These are phyloP conservation scores for Melanotaenia boesemani DNA, from an alignment of 2,797 vertebrate genomes.

Conservation along the genomic window DNA sequence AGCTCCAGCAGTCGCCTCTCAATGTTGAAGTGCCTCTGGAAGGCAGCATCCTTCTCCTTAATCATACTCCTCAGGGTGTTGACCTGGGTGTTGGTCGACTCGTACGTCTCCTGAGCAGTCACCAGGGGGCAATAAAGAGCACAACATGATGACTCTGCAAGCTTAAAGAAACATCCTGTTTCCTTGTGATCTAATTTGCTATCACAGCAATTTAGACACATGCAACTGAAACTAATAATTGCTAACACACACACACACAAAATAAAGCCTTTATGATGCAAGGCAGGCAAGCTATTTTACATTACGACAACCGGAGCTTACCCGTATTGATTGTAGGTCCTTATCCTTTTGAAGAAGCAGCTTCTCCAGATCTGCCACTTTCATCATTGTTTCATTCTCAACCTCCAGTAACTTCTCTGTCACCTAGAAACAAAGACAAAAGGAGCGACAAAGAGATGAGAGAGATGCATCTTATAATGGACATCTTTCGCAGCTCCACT, in stretches of 20 bases:
- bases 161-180: constrained; percentile 68
- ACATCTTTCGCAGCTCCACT: constrained; percentile 55
- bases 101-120: constrained; percentile 90
- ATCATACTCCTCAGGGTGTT: constrained; percentile 93
- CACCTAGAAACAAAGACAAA: constrained; percentile 80
- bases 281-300: constrained; percentile 11
- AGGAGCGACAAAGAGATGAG: constrained; percentile 35
- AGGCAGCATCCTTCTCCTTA: constrained; percentile 95
- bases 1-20: constrained; percentile 85
- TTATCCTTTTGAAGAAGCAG: constrained; percentile 94
- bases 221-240: constrained; percentile 54
- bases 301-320: constrained; percentile 56
- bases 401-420: constrained; percentile 96
- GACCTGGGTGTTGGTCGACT: constrained; percentile 93
- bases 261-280: constrained; percentile 12
- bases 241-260: constrained; percentile 8
- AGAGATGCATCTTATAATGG: constrained; percentile 50
- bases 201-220: constrained; percentile 59
- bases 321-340: constrained; percentile 90
- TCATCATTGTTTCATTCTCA: constrained; percentile 98
- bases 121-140: constrained; percentile 70
- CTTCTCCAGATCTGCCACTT: constrained; percentile 96
- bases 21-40: constrained; percentile 88
- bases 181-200: constrained; percentile 73
- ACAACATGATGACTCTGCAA: constrained; percentile 50